phyloP scores from a whole-genome alignment of 1,140 invertebrate species.

The Saccostrea cuccullata region DNA sequence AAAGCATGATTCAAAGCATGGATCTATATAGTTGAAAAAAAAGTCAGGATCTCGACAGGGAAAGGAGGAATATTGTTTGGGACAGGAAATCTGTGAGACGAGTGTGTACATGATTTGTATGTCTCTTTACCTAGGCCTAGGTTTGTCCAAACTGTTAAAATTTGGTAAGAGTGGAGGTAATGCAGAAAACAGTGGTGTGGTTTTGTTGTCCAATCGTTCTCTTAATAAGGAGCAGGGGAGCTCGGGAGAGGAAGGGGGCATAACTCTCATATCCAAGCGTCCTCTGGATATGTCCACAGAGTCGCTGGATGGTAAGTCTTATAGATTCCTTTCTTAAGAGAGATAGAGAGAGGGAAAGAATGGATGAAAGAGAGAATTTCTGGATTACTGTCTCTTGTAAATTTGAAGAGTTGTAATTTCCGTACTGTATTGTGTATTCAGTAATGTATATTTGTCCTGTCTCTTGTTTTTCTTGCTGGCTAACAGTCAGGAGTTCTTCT shows the following conservation, averaged over 20 bases:
- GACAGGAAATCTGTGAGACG: neutral
- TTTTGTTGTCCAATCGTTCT: constrained; percentile 63
- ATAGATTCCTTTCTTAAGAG: neutral
- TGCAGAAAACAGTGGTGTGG: constrained; percentile 57
- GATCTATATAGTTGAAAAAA: neutral
- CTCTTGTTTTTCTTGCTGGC: constrained; percentile 29
- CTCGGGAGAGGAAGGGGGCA: constrained; percentile 48
- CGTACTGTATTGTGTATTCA: neutral
- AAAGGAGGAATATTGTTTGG: neutral
- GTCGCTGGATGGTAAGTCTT: constrained; percentile 57
- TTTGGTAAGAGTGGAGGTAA: constrained; percentile 57
- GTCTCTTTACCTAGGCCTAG: constrained; percentile 63
- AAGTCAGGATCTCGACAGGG: neutral
- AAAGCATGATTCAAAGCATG: neutral
- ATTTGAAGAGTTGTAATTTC: neutral
- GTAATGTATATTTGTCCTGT: constrained; percentile 9
- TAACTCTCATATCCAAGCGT: constrained; percentile 54
- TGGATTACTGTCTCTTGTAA: neutral
- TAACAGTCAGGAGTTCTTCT: constrained; percentile 20
- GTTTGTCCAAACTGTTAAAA: constrained; percentile 67
- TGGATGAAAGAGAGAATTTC: neutral
- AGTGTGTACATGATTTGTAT: neutral
- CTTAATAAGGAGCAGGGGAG: constrained; percentile 46
- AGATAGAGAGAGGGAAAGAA: constrained; percentile 28
- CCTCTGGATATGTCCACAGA: constrained; percentile 53